Base-by-base conservation (phyloP, 2,888 invertebrate genomes). In the Nipponacmea schrenckii region DNA sequence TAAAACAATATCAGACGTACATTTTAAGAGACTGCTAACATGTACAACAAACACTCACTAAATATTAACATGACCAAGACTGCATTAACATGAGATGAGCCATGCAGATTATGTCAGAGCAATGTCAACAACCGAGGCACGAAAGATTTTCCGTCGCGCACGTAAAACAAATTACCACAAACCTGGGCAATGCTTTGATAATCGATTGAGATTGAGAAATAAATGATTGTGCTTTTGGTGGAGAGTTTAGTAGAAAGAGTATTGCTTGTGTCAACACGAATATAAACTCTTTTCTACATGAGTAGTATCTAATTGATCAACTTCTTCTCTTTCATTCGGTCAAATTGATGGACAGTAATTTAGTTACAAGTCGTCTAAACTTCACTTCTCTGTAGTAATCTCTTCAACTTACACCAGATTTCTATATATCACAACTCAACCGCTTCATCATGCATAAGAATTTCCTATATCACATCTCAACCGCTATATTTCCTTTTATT, bases 151-250 rank as follows among this genome's bases (percentile, higher is more conserved):
- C 39, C 56, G 56, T 56, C 56, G 56, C 56, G 20, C 56, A 56
- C 56, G 56, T 24, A 56, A 56, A 56, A 56, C 56, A 56, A 56
- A 56, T 56, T 56, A 56, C 56, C 56, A 56, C 56, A 56, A 39
- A 24, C 56, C 20, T 20, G 24, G 56, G 56, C 56, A 56, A 56
- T 56, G 56, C 56, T 56, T 56, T 56, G 56, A 56, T 24, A 56
- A 56, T 56, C 56, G 56, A 56, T 56, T 24, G 56, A 24, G 24
- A 24, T 12, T 24, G 12, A 8, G 56, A 24, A 56, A 24, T 56
- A 56, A 56, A 56, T 56, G 56, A 24, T 56, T 24, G 56, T 24
- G 56, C 56, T 56, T 56, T 56, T 56, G 20, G 56, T 20, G 20
- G 20, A 56, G 20, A 20, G 20, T 56, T 56, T 56, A 56, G 56